A percentile compares a stretch with the other conserved stretches of the same genome.
Conservation (phyloP, 2,113 vertebrate genomes). For the Emydocephalus ijimae region DNA sequence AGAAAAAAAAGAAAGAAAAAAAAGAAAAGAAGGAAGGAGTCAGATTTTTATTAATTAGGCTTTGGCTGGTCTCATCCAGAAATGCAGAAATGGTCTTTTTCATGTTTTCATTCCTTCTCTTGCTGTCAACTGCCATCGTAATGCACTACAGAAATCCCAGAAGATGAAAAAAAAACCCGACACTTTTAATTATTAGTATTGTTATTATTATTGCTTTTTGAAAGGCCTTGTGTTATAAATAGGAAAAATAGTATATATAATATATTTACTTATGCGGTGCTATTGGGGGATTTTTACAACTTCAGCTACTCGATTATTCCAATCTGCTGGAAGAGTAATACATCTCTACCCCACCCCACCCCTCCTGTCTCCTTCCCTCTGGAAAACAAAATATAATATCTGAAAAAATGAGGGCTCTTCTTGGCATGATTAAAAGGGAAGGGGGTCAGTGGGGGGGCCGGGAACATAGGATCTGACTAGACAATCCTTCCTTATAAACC, state of each 20-base stretch:
- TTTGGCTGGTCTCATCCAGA: neutral
- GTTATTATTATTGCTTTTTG: neutral
- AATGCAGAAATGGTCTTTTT: neutral
- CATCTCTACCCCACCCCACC: too few species aligned
- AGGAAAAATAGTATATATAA: conserved; percentile 1
- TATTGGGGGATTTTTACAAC: neutral
- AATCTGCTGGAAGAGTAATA: neutral
- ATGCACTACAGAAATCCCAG: conserved; percentile 15
- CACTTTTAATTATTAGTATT: neutral
- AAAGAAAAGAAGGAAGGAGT: neutral
- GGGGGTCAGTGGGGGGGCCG: neutral
- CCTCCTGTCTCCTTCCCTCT: neutral
- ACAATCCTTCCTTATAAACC: neutral
- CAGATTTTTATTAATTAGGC: neutral
- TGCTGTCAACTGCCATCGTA: neutral
- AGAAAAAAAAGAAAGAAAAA: too few species aligned
- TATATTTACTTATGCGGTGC: conserved; percentile 17
- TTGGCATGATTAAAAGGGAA: neutral
- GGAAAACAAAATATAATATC: neutral
- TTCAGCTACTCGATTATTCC: neutral
- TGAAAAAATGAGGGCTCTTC: neutral
- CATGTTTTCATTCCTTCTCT: neutral
- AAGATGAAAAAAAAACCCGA: neutral
- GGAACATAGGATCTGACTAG: neutral
- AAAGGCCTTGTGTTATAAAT: neutral